Conservation (phyloP, 2,888 invertebrate species). For the Caenorhabditis zanzibari region DNA sequence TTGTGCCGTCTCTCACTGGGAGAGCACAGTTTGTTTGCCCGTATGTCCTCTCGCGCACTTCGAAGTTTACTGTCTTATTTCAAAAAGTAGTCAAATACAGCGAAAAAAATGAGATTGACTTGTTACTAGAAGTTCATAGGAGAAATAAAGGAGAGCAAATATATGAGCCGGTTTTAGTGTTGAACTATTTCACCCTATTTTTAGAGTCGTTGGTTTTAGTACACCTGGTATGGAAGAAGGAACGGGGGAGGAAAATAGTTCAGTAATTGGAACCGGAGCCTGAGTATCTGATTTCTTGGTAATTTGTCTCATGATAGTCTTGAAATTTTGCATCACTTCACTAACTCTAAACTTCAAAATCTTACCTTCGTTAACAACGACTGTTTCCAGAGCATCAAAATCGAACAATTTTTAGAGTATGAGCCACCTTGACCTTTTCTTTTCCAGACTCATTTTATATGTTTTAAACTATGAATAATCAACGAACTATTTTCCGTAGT, state of each 20-base stretch:
- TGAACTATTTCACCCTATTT: slow-evolving; percentile 22
- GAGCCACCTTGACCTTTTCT: too few species aligned
- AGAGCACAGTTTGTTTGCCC: slow-evolving; percentile 28
- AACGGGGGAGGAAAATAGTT: neutral
- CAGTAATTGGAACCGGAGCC: too few species aligned
- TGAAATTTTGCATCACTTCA: too few species aligned
- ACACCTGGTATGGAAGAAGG: neutral
- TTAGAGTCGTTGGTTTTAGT: slow-evolving; percentile 1
- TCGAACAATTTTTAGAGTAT: too few species aligned
- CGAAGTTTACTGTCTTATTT: slow-evolving; percentile 28
- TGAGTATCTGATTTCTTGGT: too few species aligned
- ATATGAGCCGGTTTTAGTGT: slow-evolving; percentile 28
- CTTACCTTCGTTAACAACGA: too few species aligned
- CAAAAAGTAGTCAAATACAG: slow-evolving; percentile 33
- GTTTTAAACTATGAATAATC: too few species aligned
- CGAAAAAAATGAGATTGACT: slow-evolving; percentile 15
- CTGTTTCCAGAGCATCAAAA: neutral
- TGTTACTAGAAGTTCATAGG: slow-evolving; percentile 29
- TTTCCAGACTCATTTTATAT: too few species aligned
- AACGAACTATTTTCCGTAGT: too few species aligned
- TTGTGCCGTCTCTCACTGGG: slow-evolving; percentile 4
- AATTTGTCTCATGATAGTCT: too few species aligned
- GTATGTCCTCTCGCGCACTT: slow-evolving; percentile 12
- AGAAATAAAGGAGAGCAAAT: slow-evolving; percentile 11
- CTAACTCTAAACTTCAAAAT: neutral